Evolutionary conservation across 2,113 vertebrate species (phyloP), one percentile per base, ranked within the genome.

Genomic region (Malurus elegans): DNA sequence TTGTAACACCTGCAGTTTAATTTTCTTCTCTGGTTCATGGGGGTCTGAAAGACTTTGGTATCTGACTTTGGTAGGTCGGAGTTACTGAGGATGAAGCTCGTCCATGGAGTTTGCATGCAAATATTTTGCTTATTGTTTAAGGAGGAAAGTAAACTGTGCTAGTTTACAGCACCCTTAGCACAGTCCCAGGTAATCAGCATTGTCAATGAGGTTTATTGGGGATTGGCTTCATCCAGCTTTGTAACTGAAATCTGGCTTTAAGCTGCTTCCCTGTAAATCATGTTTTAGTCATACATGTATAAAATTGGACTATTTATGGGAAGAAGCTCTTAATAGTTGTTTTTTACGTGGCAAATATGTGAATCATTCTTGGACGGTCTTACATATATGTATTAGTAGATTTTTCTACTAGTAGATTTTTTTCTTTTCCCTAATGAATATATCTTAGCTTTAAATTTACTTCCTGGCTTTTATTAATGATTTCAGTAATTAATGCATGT

Each of bases 221-320:
- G 29, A n/a, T 88, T 75, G 45, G 6, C 38, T 54, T 51, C 31
- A 56, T 67, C 18, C 18, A 69, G 15, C 10, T 79, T 83, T 80
- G 29, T 28, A 36, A 72, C 17, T 53, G 69, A 74, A 74, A 83
- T 34, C 16, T 75, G 53, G 13, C 18, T 71, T 65, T 71, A 38
- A 40, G 14, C 28, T 72, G 31, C n/a, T 60, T 13, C 34, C 20
- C 4, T 16, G 4, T 54, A 67, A 57, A n/a, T 31, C 3, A 4
- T 18, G 13, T 7, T 54, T 8, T 12, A 45, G 14, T 24, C 12
- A 13, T 40, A n/a, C 5, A 12, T 0, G 0, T 32, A 21, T 29
- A 53, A 47, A 57, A 61, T 14, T 6, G 29, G 38, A 4, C 26
- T 8, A 0, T 66, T 86, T 73, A 42, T 23, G 32, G n/a, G 58